Evolutionary conservation across 2,888 invertebrate species (phyloP).

Genomic region (Eucriotettix oculatus): DNA sequence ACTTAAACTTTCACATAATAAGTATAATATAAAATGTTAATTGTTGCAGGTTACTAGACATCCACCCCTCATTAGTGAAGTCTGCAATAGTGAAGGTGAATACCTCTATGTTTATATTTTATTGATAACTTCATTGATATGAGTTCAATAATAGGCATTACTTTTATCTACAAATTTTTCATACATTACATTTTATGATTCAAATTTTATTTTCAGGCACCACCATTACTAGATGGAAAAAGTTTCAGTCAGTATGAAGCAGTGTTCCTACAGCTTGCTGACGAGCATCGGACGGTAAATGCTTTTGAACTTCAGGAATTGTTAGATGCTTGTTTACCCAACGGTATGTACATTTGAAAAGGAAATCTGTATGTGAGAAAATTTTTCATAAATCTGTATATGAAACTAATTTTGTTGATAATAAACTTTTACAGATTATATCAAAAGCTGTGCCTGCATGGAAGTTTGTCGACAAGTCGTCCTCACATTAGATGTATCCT

Average conservation of each 20-base stretch:
- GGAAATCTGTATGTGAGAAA: background rate
- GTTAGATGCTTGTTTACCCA: slow-evolving; percentile 77
- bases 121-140: no score
- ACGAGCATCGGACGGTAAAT: slow-evolving; percentile 78
- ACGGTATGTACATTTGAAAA: slow-evolving; percentile 30
- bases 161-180: background rate
- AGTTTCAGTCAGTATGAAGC: slow-evolving; percentile 76
- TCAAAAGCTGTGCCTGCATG: slow-evolving; percentile 82
- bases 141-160: no score
- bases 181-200: background rate
- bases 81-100: slow-evolving; percentile 50
- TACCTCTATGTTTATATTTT: background rate
- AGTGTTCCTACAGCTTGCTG: slow-evolving; percentile 75
- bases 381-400: background rate
- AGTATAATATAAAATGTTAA: background rate
- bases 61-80: slow-evolving; percentile 48
- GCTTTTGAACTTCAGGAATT: slow-evolving; percentile 83
- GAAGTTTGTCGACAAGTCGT: slow-evolving; percentile 86
- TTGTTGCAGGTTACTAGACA: slow-evolving; percentile 33
- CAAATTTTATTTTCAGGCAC: slow-evolving; percentile 29
- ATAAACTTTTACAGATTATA: slow-evolving; percentile 47
- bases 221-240: slow-evolving; percentile 42
- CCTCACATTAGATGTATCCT: slow-evolving; percentile 73
- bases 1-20: background rate
- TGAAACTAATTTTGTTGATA: background rate